These are phyloP conservation scores for Chelonus insularis DNA, from an alignment of 1,140 invertebrate genomes.

Conservation along the genomic window DNA sequence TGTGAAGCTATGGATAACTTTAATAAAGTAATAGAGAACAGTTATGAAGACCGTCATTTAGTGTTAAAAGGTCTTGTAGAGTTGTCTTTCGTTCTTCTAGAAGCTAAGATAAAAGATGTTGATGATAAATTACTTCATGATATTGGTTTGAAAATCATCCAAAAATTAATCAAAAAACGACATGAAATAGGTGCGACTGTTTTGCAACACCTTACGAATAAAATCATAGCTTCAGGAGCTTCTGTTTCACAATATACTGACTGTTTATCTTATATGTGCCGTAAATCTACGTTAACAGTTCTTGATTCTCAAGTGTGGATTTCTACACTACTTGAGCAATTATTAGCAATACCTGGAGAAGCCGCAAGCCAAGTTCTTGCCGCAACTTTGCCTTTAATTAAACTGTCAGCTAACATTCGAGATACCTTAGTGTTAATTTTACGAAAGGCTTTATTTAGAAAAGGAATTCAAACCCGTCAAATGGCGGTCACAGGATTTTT, in stretches of 20 bases:
- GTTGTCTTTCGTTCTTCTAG: slow-evolving; percentile 61
- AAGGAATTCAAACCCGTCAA: slow-evolving; percentile 57
- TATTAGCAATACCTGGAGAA: slow-evolving; percentile 52
- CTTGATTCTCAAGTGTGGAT: slow-evolving; percentile 58
- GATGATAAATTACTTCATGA: slow-evolving; percentile 45
- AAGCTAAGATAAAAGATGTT: slow-evolving; percentile 39
- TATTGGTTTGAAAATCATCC: slow-evolving; percentile 58
- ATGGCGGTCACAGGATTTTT: slow-evolving; percentile 64
- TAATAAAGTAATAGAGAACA: slow-evolving; percentile 57
- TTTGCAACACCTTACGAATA: slow-evolving; percentile 55
- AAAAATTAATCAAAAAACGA: slow-evolving; percentile 59
- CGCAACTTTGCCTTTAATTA: slow-evolving; percentile 59
- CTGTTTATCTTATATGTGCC: slow-evolving; percentile 59
- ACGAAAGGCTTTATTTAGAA: slow-evolving; percentile 62
- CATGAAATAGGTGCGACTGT: slow-evolving; percentile 54
- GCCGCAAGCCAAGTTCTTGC: slow-evolving; percentile 56
- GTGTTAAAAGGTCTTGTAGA: slow-evolving; percentile 61
- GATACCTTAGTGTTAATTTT: slow-evolving; percentile 63
- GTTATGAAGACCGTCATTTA: slow-evolving; percentile 60
- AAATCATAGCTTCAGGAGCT: slow-evolving; percentile 53
- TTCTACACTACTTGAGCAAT: slow-evolving; percentile 56
- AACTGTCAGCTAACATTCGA: slow-evolving; percentile 54
- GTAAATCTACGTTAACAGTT: slow-evolving; percentile 53
- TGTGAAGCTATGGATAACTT: slow-evolving; percentile 55
- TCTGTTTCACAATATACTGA: slow-evolving; percentile 62